Evolutionary conservation across 2,797 vertebrate genomes (phyloP).

Genomic region (Sebastes nivosus): DNA sequence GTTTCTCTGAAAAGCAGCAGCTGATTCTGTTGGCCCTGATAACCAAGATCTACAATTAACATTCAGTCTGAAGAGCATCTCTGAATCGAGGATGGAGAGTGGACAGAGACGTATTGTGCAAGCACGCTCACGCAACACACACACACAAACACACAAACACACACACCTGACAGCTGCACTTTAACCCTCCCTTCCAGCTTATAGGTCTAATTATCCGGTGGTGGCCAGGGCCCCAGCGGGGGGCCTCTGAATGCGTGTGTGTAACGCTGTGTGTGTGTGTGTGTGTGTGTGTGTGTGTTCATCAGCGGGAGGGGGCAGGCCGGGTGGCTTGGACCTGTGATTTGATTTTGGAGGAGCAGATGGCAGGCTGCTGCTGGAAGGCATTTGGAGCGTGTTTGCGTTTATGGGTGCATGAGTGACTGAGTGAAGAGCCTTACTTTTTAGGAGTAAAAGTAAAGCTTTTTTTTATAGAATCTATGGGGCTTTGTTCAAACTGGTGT

Average conservation of each 20-base stretch:
- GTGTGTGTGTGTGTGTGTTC: slow-evolving; percentile 21
- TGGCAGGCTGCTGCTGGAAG: slow-evolving; percentile 79
- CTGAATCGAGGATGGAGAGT: slow-evolving; percentile 45
- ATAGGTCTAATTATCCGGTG: slow-evolving; percentile 87
- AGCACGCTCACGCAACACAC: not conserved
- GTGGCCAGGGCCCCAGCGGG: slow-evolving; percentile 75
- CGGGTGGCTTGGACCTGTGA: slow-evolving; percentile 77
- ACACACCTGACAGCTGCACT: slow-evolving; percentile 89
- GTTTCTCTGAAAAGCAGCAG: slow-evolving; percentile 60
- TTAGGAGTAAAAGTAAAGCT: slow-evolving; percentile 3
- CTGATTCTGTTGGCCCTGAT: slow-evolving; percentile 71
- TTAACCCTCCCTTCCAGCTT: slow-evolving; percentile 77
- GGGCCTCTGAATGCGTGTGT: slow-evolving; percentile 45
- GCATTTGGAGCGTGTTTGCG: slow-evolving; percentile 36
- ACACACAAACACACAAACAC: slow-evolving; percentile 2
- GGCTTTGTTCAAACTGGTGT: not conserved
- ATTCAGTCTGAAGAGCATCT: slow-evolving; percentile 70
- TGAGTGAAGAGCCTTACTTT: slow-evolving; percentile 3
- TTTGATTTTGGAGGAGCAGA: slow-evolving; percentile 85
- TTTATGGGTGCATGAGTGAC: slow-evolving; percentile 17
- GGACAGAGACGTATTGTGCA: slow-evolving; percentile 73
- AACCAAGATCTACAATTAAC: slow-evolving; percentile 67
- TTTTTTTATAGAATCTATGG: slow-evolving; percentile 8
- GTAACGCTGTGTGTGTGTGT: slow-evolving; percentile 2
- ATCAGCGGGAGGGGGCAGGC: slow-evolving; percentile 47